Percentiles rank a stretch among this genome's conserved stretches.
Evolutionary conservation across 2,888 invertebrate genomes (phyloP).

Genomic region (Ophion costatus): DNA sequence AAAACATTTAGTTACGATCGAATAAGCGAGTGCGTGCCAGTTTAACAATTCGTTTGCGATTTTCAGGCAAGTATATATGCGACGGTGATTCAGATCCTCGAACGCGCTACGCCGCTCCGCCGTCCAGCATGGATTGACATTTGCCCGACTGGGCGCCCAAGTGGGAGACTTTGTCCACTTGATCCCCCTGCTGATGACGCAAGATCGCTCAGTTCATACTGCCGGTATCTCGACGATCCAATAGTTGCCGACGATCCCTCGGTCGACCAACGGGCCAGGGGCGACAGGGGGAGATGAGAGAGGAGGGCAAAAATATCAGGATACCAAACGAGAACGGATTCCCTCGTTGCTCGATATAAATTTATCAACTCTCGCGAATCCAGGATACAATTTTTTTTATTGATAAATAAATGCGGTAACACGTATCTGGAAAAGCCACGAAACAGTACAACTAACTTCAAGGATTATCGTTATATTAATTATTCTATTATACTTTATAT

Average conservation of each 20-base stretch:
- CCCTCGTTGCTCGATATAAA: conserved; percentile 47
- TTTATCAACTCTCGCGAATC: conserved; percentile 47
- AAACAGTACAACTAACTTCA: conserved; percentile 58
- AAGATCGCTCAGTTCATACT: conserved; percentile 73
- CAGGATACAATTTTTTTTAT: conserved; percentile 46
- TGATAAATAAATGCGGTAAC: conserved; percentile 27
- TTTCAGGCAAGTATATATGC: conserved; percentile 91
- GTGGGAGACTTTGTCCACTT: conserved; percentile 78
- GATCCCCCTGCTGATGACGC: conserved; percentile 69
- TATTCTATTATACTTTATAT: conserved; percentile 18
- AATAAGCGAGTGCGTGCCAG: background rate
- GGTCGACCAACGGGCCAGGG: conserved; percentile 65
- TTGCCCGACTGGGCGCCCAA: conserved; percentile 78
- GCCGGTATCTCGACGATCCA: conserved; percentile 73
- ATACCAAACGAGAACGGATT: conserved; percentile 71
- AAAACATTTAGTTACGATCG: background rate
- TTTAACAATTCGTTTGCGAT: background rate
- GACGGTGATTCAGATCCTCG: conserved; percentile 88
- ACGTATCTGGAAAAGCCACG: conserved; percentile 31
- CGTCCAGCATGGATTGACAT: conserved; percentile 80
- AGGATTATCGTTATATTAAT: conserved; percentile 45
- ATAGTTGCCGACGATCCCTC: conserved; percentile 42
- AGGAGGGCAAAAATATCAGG: conserved; percentile 47
- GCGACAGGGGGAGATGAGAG: conserved; percentile 15
- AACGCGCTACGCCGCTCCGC: conserved; percentile 84